Percentiles rank a stretch among this genome's conserved stretches.
These are phyloP conservation scores for Cinclus cinclus DNA, from an alignment of 2,113 vertebrate species.

Conservation along the genomic window DNA sequence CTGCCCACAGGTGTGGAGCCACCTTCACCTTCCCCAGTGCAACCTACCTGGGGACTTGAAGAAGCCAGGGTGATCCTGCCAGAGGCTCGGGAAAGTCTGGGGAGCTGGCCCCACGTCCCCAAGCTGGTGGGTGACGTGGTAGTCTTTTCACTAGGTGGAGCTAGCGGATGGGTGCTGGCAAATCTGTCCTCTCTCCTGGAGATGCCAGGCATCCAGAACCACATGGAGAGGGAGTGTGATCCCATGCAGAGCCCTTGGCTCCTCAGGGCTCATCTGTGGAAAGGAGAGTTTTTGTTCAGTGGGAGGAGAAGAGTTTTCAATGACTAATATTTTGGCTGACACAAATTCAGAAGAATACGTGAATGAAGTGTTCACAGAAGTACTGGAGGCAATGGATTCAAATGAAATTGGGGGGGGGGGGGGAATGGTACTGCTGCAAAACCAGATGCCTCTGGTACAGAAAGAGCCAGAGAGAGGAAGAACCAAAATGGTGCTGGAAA, in stretches of 20 bases:
- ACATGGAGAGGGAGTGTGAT: not conserved
- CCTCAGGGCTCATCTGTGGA: not conserved
- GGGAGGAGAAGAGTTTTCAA: not conserved
- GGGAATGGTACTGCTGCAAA: not conserved
- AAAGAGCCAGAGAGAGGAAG: not conserved
- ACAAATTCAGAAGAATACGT: conserved; percentile 4
- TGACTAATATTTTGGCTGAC: not conserved
- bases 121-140: rapidly evolving
- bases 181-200: not conserved
- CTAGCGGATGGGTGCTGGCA: conserved; percentile 17
- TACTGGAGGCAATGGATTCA: not conserved
- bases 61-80: not conserved
- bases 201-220: not conserved
- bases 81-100: rapidly evolving
- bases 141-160: conserved; percentile 58
- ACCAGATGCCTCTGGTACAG: not conserved
- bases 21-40: not conserved
- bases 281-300: not conserved
- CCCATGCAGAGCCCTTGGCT: not conserved
- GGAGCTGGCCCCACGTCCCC: not conserved
- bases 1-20: not conserved
- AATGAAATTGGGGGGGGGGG: not conserved
- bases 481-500: not conserved
- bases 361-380: not conserved
- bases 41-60: not conserved